Evolutionary conservation across 2,113 vertebrate species (phyloP).

Genomic region (Percina caprodes): DNA sequence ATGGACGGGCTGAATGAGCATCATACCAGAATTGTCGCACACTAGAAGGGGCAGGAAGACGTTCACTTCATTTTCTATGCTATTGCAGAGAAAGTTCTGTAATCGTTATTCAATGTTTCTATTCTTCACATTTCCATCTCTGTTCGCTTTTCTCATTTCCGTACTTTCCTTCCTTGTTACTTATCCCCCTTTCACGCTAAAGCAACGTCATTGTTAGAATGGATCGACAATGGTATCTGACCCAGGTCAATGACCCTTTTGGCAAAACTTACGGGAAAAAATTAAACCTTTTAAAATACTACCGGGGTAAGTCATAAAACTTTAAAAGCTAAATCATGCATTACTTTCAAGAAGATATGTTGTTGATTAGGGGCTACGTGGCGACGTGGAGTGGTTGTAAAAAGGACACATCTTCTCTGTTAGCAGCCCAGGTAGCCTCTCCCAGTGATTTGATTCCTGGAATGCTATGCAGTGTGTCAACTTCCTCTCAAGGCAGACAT

Average conservation of each 20-base stretch:
- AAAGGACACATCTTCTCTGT: constrained; percentile 35
- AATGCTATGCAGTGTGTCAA: constrained; percentile 38
- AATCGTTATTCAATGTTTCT: constrained; percentile 54
- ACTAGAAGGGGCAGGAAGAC: constrained; percentile 63
- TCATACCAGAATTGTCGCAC: constrained; percentile 65
- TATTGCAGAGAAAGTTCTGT: constrained; percentile 61
- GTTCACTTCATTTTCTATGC: constrained; percentile 60
- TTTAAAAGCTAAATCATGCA: background rate
- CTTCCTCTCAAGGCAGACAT: constrained; percentile 40
- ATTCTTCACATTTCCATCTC: constrained; percentile 66
- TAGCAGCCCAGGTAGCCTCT: constrained; percentile 38
- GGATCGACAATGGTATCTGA: constrained; percentile 44
- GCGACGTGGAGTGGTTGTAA: background rate
- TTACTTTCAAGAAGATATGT: background rate
- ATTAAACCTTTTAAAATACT: background rate
- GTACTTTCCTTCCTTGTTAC: constrained; percentile 62
- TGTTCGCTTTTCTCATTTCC: constrained; percentile 67
- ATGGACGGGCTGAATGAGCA: constrained; percentile 69
- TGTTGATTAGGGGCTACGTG: constrained; percentile 4
- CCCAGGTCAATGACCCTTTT: constrained; percentile 20
- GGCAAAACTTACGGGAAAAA: constrained; percentile 3
- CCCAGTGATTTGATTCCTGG: constrained; percentile 37
- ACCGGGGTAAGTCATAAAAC: background rate
- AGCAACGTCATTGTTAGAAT: constrained; percentile 49
- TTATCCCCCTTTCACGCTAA: constrained; percentile 34